phyloP scores from a whole-genome alignment of 1,140 invertebrate species.

The Caenorhabditis inopinata region DNA sequence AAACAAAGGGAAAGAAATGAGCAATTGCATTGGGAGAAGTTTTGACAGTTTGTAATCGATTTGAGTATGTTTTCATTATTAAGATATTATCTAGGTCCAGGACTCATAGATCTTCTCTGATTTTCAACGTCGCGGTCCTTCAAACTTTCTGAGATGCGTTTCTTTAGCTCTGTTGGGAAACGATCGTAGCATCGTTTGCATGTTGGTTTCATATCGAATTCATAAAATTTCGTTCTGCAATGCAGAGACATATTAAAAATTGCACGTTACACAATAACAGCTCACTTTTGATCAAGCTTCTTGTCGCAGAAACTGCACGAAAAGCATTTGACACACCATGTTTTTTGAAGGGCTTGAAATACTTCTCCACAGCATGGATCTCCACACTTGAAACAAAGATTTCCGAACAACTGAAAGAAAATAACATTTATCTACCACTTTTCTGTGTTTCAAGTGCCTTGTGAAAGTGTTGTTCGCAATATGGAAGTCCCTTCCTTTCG shows the following conservation, averaged over 20 bases:
- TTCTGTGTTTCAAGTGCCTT: constrained; percentile 22
- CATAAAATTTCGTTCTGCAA: constrained; percentile 89
- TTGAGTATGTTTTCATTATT: neutral
- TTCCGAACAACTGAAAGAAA: constrained; percentile 84
- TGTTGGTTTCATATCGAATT: constrained; percentile 94
- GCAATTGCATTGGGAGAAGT: constrained; percentile 4
- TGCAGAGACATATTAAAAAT: neutral
- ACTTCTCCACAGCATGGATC: constrained; percentile 95
- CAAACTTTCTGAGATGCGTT: constrained; percentile 71
- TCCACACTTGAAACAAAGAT: constrained; percentile 96
- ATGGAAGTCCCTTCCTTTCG: constrained; percentile 96
- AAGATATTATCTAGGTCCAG: neutral
- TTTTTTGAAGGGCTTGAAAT: constrained; percentile 90
- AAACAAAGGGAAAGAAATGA: constrained; percentile 17
- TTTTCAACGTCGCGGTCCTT: constrained; percentile 51
- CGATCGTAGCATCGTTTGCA: constrained; percentile 98
- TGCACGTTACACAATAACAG: constrained; percentile 33
- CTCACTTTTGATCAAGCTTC: constrained; percentile 89
- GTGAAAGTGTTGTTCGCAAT: constrained; percentile 98
- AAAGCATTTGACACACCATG: constrained; percentile 99
- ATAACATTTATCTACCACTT: neutral
- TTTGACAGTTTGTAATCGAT: neutral
- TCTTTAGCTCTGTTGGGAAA: constrained; percentile 88
- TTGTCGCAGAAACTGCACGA: constrained; percentile 96
- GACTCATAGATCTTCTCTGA: constrained; percentile 35